A percentile compares a stretch with the other conserved stretches of the same genome.
These are phyloP conservation scores for Syritta pipiens DNA, from an alignment of 2,888 invertebrate genomes.

Conservation along the genomic window DNA sequence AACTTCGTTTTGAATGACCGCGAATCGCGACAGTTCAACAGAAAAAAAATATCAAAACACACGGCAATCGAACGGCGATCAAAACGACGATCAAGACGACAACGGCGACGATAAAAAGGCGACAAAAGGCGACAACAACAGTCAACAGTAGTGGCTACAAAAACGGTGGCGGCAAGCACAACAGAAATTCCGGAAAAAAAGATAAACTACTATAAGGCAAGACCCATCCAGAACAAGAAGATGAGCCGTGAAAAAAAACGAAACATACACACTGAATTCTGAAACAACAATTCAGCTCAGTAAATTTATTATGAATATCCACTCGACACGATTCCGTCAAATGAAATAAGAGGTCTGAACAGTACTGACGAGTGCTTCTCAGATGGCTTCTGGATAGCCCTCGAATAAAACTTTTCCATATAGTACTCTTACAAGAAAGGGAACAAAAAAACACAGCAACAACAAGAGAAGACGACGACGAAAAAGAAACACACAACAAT, in stretches of 20 bases:
- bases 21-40: too few relatives aligned
- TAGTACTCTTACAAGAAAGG: constrained; percentile 70
- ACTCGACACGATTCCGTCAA: constrained; percentile 81
- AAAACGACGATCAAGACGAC: constrained; percentile 4
- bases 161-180: constrained; percentile 57
- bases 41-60: too few relatives aligned
- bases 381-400: constrained; percentile 80
- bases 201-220: constrained; percentile 34
- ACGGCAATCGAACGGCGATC: too few relatives aligned
- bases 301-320: constrained; percentile 80
- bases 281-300: constrained; percentile 74
- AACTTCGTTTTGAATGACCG: too few relatives aligned
- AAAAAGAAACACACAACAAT: constrained; percentile 20
- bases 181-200: constrained; percentile 17
- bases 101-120: constrained; percentile 16
- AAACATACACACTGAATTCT: too few relatives aligned
- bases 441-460: constrained; percentile 29
- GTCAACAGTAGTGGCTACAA: constrained; percentile 44
- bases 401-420: constrained; percentile 79
- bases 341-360: constrained; percentile 81
- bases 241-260: constrained; percentile 30
- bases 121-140: constrained; percentile 32
- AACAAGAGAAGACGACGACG: constrained; percentile 14
- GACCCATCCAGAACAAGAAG: constrained; percentile 25
- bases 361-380: constrained; percentile 80